A percentile compares a stretch with the other conserved stretches of the same genome.
Conservation (phyloP, 2,888 invertebrate genomes). For the Philhelius pedissequus region DNA sequence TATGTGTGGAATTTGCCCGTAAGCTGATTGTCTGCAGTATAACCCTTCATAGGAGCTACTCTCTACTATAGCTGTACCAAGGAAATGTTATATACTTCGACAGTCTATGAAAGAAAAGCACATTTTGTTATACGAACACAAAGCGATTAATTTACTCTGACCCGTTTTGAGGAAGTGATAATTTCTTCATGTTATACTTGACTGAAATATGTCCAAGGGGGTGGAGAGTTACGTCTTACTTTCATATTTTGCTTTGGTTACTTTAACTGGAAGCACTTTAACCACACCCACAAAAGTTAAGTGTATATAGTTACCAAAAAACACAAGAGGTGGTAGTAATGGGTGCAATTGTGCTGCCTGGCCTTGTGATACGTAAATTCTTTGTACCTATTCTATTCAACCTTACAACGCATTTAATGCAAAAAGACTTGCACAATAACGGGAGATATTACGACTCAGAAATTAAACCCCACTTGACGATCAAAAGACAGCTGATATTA, state of each 20-base stretch:
- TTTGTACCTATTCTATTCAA: too few relatives aligned
- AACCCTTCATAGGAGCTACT: background rate
- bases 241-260: background rate
- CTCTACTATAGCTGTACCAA: background rate
- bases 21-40: conserved; percentile 41
- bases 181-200: conserved; percentile 31
- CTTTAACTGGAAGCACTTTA: background rate
- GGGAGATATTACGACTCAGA: too few relatives aligned
- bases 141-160: conserved; percentile 56
- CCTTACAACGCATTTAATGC: too few relatives aligned
- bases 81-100: background rate
- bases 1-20: conserved; percentile 52
- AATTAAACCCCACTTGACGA: too few relatives aligned
- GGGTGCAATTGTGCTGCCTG: background rate
- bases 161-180: conserved; percentile 31
- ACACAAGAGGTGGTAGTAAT: background rate
- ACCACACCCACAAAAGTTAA: background rate
- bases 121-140: conserved; percentile 50
- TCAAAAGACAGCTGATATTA: too few relatives aligned
- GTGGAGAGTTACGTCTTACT: background rate
- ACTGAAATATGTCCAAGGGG: background rate
- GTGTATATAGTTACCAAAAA: background rate
- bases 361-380: background rate
- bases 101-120: conserved; percentile 17
- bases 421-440: too few relatives aligned